Evolutionary conservation across 2,113 vertebrate genomes (phyloP), one percentile per base, ranked within the genome.

Genomic region (Xiphophorus hellerii): DNA sequence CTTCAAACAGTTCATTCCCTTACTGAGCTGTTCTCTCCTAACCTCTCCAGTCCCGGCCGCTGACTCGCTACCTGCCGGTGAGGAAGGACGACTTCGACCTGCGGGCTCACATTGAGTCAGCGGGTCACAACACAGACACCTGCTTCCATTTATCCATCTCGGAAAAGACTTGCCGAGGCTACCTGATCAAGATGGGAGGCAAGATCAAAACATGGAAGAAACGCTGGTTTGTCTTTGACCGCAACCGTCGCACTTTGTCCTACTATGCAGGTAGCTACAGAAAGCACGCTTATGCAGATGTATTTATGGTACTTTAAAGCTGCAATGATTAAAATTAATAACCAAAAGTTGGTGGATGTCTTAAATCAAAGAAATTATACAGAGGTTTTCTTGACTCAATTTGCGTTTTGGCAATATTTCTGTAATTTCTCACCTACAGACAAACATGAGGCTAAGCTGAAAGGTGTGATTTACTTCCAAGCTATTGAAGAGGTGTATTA

Each of bases 401-500:
- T 54, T 20, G 2, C 2, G 8, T 64, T 66, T 35, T 44, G 35
- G 1, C 35, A 35, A 5, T 42, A 44, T 27, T 67, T 44, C 25
- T 39, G 1, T 54, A 22, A 12, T 30, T 82, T 29, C 1, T 74
- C 68, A 86, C 5, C 91, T 95, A 28, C 89, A 99, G 98, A 99
- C 83, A 99, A 99, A 83, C 98, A 99, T 0, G 97, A 99, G 94
- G 96, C 96, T 83, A 99, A 98, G 92, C 94, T 99, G 93, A 99
- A 98, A 95, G 98, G 98, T 77, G 95, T 97, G 78, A 97, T 99
- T 94, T 99, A 99, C 92, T 99, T 99, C 90, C 98, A 99, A 94
- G 98, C 98, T 76, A 99, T 99, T 88, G 97, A 99, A 93, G 98
- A 97, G 93, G 98, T 99, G 0, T 99, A 99, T 90, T 99, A 99